Conservation (phyloP, 2,888 invertebrate species). For the Pilophorus perplexus region DNA sequence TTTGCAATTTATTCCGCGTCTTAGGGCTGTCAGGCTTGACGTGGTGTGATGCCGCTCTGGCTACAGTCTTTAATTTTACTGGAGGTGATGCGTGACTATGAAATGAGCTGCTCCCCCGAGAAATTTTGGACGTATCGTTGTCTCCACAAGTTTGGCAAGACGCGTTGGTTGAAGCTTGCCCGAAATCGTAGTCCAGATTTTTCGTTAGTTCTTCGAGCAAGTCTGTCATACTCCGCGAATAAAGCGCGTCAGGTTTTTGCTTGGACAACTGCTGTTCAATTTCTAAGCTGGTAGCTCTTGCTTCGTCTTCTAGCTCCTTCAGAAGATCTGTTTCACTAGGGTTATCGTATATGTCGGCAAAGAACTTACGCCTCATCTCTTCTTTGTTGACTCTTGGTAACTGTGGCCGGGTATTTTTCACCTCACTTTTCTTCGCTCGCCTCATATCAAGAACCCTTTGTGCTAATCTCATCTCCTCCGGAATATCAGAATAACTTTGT, state of each 20-base stretch:
- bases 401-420: slow-evolving; percentile 19
- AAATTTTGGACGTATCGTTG: slow-evolving; percentile 28
- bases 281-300: slow-evolving; percentile 70
- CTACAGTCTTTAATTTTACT: slow-evolving; percentile 28
- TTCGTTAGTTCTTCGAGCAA: slow-evolving; percentile 47
- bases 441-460: slow-evolving; percentile 45
- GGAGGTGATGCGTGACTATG: slow-evolving; percentile 33
- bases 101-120: slow-evolving; percentile 22
- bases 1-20: slow-evolving; percentile 17
- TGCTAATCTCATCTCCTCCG: slow-evolving; percentile 45
- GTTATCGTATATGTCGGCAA: slow-evolving; percentile 50
- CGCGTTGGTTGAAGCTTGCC: slow-evolving; percentile 55
- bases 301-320: slow-evolving; percentile 71
- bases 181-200: slow-evolving; percentile 47
- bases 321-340: slow-evolving; percentile 66
- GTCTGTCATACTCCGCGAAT: slow-evolving; percentile 47
- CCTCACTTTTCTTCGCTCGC: slow-evolving; percentile 31
- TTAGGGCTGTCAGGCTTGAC: slow-evolving; percentile 22
- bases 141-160: slow-evolving; percentile 40
- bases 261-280: slow-evolving; percentile 59
- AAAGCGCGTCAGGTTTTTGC: slow-evolving; percentile 34
- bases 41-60: slow-evolving; percentile 32
- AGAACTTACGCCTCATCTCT: slow-evolving; percentile 38
- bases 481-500: slow-evolving; percentile 45
- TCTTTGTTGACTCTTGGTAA: slow-evolving; percentile 36